Conservation (phyloP, 2,888 invertebrate species). For the Ypsolopha sequella region DNA sequence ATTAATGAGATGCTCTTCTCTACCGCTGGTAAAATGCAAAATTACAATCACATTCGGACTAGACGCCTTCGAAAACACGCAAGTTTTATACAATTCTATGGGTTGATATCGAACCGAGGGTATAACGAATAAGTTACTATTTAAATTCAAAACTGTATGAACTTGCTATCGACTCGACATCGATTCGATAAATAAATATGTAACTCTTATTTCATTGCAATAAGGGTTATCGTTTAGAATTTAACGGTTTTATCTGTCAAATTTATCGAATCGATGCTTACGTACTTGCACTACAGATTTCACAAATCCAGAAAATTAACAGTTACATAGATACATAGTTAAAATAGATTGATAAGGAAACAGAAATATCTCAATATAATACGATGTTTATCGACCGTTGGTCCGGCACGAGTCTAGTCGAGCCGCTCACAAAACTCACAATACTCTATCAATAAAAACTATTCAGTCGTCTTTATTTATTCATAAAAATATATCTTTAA, state of each 20-base stretch:
- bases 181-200: no score
- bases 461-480: conserved; percentile 70
- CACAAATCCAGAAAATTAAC: conserved; percentile 43
- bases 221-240: no score
- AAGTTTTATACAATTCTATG: conserved; percentile 22
- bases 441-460: conserved; percentile 68
- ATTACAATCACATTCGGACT: conserved; percentile 67
- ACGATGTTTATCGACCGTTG: conserved; percentile 60
- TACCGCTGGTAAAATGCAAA: conserved; percentile 64
- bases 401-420: conserved; percentile 39
- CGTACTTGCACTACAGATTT: no score
- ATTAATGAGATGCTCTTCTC: conserved; percentile 63
- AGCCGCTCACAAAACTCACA: conserved; percentile 54
- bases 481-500: conserved; percentile 69
- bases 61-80: conserved; percentile 57
- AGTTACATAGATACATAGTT: not conserved
- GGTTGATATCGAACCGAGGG: conserved; percentile 27
- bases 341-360: conserved; percentile 25
- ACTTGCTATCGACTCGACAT: no score
- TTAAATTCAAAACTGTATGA: conserved; percentile 27
- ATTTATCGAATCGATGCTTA: no score
- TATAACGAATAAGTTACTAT: conserved; percentile 57
- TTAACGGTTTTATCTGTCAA: no score
- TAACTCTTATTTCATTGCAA: no score
- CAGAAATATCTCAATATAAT: conserved; percentile 62